Evolutionary conservation across 2,888 invertebrate species (phyloP).

Genomic region (Thereva unica): DNA sequence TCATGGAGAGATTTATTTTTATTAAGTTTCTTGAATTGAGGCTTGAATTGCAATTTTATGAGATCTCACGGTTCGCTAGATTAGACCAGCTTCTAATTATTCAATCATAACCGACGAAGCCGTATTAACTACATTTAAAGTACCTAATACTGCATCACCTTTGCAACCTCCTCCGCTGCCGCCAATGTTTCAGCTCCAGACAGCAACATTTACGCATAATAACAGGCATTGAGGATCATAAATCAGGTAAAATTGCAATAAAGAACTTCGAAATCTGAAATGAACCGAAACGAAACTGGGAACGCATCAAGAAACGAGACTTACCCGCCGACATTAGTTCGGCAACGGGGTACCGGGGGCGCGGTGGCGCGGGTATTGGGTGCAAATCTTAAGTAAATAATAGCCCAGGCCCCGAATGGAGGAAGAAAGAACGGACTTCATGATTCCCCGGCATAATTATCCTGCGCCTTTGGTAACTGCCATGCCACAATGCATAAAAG

Average conservation of each 20-base stretch:
- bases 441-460: conserved; percentile 29
- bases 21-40: no score
- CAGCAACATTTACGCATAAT: conserved; percentile 32
- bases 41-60: no score
- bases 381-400: conserved; percentile 37
- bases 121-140: no score
- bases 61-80: no score
- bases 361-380: conserved; percentile 12
- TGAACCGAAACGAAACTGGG: conserved; percentile 25
- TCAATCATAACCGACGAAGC: no score
- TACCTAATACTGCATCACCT: no score
- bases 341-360: conserved; percentile 8
- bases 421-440: conserved; percentile 9
- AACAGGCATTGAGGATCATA: conserved; percentile 36
- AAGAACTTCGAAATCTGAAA: conserved; percentile 21
- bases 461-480: conserved; percentile 22
- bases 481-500: background rate
- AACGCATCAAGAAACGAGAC: no score
- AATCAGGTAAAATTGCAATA: conserved; percentile 38
- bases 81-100: no score
- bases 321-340: background rate
- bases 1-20: no score
- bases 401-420: conserved; percentile 19
- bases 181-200: conserved; percentile 1
- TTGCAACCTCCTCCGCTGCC: conserved; percentile 1